Evolutionary conservation across 2,113 vertebrate species (phyloP).

Genomic region (Chaetodon trifascialis): DNA sequence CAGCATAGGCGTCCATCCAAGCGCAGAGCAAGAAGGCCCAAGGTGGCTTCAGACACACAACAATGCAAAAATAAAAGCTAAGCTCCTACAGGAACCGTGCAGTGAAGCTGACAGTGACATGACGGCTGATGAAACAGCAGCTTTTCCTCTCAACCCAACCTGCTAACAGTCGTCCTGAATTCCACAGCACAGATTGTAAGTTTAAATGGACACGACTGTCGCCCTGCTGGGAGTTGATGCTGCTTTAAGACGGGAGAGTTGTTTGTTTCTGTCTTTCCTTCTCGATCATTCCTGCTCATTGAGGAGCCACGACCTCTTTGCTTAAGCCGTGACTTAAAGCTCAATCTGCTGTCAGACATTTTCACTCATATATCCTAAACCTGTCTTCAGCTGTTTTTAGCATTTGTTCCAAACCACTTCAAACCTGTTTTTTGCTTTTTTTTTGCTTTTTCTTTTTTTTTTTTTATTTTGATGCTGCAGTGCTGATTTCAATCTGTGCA

Average conservation of each 20-base stretch:
- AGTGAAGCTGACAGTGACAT: constrained; percentile 1
- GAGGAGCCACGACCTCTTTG: background rate
- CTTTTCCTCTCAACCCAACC: background rate
- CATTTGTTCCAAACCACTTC: background rate
- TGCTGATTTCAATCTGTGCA: constrained; percentile 14
- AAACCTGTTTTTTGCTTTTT: background rate
- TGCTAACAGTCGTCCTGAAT: background rate
- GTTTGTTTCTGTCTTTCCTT: background rate
- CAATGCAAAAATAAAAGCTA: constrained; percentile 8
- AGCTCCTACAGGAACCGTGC: background rate
- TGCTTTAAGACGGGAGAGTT: background rate
- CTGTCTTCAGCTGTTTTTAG: background rate
- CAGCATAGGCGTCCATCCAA: background rate
- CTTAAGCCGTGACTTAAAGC: background rate
- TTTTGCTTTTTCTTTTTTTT: too few species aligned
- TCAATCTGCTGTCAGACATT: background rate
- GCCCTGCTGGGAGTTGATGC: background rate
- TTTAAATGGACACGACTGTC: background rate
- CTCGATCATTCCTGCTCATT: background rate
- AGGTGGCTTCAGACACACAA: constrained; percentile 16
- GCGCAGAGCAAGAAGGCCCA: background rate
- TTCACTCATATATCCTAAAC: background rate
- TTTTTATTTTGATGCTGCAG: background rate
- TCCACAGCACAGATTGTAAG: background rate
- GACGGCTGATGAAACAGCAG: constrained; percentile 10